phyloP scores from a whole-genome alignment of 2,113 vertebrate species.

The Nothobranchius furzeri region DNA sequence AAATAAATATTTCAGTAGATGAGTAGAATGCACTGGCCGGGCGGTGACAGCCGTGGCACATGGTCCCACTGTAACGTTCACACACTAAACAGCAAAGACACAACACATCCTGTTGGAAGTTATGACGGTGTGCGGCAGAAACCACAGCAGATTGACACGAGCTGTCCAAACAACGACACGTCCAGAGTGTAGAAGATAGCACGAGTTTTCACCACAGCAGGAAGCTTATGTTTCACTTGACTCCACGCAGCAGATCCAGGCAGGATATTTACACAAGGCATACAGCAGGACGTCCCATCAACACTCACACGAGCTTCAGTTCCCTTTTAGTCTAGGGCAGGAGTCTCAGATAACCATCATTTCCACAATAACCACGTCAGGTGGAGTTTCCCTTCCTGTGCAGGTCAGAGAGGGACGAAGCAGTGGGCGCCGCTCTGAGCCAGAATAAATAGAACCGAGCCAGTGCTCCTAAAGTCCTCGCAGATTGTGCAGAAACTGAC shows the following conservation, averaged over 20 bases:
- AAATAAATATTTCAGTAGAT: constrained; percentile 75
- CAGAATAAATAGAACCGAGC: constrained; percentile 53
- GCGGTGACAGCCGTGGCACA: constrained; percentile 12
- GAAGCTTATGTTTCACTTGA: constrained; percentile 65
- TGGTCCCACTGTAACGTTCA: constrained; percentile 12
- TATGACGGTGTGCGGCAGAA: constrained; percentile 40
- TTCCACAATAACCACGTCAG: constrained; percentile 37
- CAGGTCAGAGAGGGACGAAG: constrained; percentile 32
- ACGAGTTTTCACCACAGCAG: constrained; percentile 60
- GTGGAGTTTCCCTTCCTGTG: constrained; percentile 36
- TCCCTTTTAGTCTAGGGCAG: constrained; percentile 49
- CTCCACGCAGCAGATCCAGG: constrained; percentile 51
- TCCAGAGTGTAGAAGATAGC: constrained; percentile 57
- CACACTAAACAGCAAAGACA: constrained; percentile 52
- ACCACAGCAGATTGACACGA: constrained; percentile 56
- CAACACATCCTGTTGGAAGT: constrained; percentile 47
- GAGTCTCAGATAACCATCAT: constrained; percentile 28
- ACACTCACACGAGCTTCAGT: constrained; percentile 55
- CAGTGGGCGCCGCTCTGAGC: constrained; percentile 29
- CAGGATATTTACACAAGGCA: constrained; percentile 69
- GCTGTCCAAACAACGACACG: constrained; percentile 42
- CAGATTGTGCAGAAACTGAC: constrained; percentile 47
- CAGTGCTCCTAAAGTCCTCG: constrained; percentile 60
- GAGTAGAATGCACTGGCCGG: constrained; percentile 52
- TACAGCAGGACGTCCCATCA: constrained; percentile 41